Conservation (phyloP, 1,140 invertebrate species). For the Nomia melanderi region DNA sequence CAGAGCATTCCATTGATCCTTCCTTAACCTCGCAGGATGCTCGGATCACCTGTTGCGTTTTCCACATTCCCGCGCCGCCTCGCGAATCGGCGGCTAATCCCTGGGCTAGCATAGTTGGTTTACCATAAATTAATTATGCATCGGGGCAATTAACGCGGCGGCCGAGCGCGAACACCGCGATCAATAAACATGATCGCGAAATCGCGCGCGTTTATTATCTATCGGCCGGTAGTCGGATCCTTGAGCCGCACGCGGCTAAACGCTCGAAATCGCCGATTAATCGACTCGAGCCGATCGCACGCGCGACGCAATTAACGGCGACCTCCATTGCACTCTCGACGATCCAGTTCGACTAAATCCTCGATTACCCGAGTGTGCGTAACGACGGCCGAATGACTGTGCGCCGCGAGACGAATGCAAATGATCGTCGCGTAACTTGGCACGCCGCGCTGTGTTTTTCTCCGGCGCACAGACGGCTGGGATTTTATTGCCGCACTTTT, state of each 20-base stretch:
- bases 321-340: constrained; percentile 15
- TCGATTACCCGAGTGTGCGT: constrained; percentile 44
- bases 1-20: neutral
- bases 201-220: neutral
- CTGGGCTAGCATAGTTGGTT: constrained; percentile 40
- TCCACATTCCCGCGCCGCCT: constrained; percentile 18
- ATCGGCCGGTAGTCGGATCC: constrained; percentile 12
- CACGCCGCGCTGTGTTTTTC: neutral
- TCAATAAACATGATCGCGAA: constrained; percentile 36
- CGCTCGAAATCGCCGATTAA: constrained; percentile 24
- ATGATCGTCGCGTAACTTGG: constrained; percentile 16
- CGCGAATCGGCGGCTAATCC: constrained; percentile 53
- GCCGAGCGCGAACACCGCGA: neutral
- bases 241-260: neutral
- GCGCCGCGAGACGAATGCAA: constrained; percentile 25
- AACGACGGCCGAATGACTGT: constrained; percentile 28
- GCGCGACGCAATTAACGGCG: constrained; percentile 19
- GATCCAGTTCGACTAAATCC: constrained; percentile 38
- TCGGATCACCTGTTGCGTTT: constrained; percentile 59
- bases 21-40: constrained; percentile 28
- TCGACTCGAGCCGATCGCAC: neutral
- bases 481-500: constrained; percentile 16
- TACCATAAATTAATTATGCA: constrained; percentile 78
- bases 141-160: constrained; percentile 52
- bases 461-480: neutral